phyloP scores from a whole-genome alignment of 1,140 invertebrate genomes.

The Pogonomyrmex barbatus region DNA sequence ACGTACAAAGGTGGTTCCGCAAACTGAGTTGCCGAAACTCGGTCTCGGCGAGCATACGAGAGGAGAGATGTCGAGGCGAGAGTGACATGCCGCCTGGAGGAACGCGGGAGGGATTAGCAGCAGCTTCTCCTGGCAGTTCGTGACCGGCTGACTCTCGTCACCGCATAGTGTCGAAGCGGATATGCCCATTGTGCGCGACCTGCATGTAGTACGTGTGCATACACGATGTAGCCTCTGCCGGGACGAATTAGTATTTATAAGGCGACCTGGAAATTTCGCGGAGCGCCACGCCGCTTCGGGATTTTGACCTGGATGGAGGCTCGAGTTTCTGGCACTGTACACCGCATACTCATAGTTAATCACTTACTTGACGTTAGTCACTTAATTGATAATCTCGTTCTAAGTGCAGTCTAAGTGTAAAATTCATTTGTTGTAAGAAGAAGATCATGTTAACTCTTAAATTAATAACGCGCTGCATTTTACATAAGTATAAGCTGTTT shows the following conservation, averaged over 20 bases:
- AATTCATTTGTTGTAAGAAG: background rate
- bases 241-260: constrained; percentile 59
- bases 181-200: background rate
- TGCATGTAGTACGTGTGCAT: constrained; percentile 12
- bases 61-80: constrained; percentile 52
- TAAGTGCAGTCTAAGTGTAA: too few species aligned
- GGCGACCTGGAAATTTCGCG: constrained; percentile 40
- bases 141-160: constrained; percentile 61
- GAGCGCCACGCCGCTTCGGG: background rate
- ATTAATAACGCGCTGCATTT: background rate
- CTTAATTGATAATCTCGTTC: too few species aligned
- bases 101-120: constrained; percentile 66
- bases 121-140: constrained; percentile 69
- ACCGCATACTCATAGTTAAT: constrained; percentile 2
- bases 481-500: background rate
- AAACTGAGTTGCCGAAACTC: constrained; percentile 74
- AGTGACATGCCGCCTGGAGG: constrained; percentile 63
- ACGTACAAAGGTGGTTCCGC: constrained; percentile 55
- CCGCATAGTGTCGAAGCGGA: constrained; percentile 57
- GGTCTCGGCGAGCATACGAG: constrained; percentile 27
- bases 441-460: background rate
- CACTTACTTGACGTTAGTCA: background rate
- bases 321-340: background rate
- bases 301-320: constrained; percentile 28
- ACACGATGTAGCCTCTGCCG: background rate